phyloP scores from a whole-genome alignment of 2,888 invertebrate species.

The Tipula helvola region DNA sequence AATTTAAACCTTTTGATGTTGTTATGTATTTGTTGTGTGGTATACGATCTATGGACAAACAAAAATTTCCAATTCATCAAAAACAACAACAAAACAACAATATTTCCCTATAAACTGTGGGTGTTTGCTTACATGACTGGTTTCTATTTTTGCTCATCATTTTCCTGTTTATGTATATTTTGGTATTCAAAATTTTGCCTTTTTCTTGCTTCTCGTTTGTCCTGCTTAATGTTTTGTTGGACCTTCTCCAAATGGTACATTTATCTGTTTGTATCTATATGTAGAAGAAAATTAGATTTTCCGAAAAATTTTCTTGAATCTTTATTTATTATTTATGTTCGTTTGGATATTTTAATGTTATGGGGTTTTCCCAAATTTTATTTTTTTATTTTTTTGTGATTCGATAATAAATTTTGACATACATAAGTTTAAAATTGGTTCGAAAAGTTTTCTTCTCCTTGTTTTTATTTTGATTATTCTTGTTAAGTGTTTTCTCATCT shows the following conservation, averaged over 20 bases:
- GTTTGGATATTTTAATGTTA: not conserved
- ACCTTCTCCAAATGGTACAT: not conserved
- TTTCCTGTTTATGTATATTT: not conserved
- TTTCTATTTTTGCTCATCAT: not conserved
- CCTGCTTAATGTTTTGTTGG: not conserved
- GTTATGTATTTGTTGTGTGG: too few species aligned
- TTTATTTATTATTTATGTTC: not conserved
- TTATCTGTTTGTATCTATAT: too few species aligned
- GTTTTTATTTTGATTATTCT: not conserved
- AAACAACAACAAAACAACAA: not conserved
- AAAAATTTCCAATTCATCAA: not conserved
- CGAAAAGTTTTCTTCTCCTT: not conserved
- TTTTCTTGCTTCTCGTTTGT: not conserved
- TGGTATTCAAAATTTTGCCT: not conserved
- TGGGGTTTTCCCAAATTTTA: not conserved
- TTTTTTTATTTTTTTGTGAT: not conserved
- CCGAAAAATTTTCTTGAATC: not conserved
- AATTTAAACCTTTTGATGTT: too few species aligned
- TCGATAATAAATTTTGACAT: not conserved
- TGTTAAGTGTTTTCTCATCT: not conserved
- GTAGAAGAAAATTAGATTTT: not conserved
- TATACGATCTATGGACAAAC: too few species aligned
- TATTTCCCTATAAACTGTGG: not conserved
- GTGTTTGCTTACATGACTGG: not conserved
- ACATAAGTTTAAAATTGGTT: not conserved